Evolutionary conservation across 1,140 invertebrate species (phyloP), one percentile per base, ranked within the genome.

Genomic region (Calosoma granatense): DNA sequence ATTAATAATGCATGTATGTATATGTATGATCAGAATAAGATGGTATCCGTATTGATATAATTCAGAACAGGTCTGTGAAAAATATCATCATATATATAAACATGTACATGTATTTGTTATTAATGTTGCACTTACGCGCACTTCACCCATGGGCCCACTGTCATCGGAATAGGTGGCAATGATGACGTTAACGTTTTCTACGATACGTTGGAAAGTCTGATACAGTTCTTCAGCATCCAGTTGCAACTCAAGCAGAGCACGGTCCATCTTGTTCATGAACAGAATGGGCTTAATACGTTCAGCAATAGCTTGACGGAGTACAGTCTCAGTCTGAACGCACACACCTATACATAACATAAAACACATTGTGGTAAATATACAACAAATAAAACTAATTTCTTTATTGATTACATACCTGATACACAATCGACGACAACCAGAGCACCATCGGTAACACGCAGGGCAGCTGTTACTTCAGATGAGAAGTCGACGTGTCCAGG

Each of bases 201-300:
- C 94, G 75, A 98, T 98, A 81, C 96, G 89, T 77, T 97, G 94
- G 86, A 99, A 99, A 69, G 94, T 98, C 78, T 99, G 97, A 76
- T 96, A 99, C 17, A 99, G 78, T 74, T 97, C 94, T 79, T 99
- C 97, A 63, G 89, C 83, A 53, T 93, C 94, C 62, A 98, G 77
- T 72, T 98, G 94, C 67, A 98, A 77, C 74, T 98, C 95, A 1
- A 98, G 78, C 36, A 98, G 79, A 65, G 94, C 96, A 67, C 95
- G 87, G 79, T 99, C 97, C 96, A 99, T 98, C 78, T 98, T 98
- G 87, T 99, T 98, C 95, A 98, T 98, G 86, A 99, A 98, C 60
- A 98, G 80, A 66, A 98, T 92, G 55, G 96, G 96, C 86, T 97
- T 97, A 68, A 99, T 98, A 72, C 96, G 87, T 77, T 99, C 97